phyloP scores from a whole-genome alignment of 2,797 vertebrate species.

The Scolopax rusticola region DNA sequence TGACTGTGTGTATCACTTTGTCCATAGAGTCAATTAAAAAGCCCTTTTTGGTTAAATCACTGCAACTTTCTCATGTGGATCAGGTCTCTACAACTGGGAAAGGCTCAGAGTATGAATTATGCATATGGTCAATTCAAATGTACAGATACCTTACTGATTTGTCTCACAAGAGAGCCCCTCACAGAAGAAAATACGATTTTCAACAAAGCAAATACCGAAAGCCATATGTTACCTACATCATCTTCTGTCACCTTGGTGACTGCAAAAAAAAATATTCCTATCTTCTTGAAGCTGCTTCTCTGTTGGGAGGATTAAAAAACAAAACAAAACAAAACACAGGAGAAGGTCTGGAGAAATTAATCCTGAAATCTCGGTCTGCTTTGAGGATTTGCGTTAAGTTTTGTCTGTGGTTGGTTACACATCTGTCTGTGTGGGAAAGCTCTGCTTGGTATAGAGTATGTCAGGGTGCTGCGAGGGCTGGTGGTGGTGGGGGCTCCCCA shows the following conservation, averaged over 20 bases:
- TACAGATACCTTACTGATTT: not conserved
- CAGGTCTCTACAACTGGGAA: not conserved
- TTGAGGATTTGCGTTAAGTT: not conserved
- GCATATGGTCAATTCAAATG: not conserved
- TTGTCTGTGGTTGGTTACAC: not conserved
- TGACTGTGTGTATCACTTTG: not conserved
- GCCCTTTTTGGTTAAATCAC: not conserved
- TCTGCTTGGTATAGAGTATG: not conserved
- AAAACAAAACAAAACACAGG: not conserved
- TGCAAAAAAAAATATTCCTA: not conserved
- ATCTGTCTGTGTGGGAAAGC: not conserved
- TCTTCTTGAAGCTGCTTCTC: not conserved
- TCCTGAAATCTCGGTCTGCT: not conserved
- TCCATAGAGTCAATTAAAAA: not conserved
- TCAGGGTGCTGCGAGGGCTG: accelerated
- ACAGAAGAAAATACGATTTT: not conserved
- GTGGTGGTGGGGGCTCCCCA: not conserved
- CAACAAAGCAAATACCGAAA: not conserved
- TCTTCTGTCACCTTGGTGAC: not conserved
- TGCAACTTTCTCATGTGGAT: not conserved
- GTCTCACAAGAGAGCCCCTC: not conserved
- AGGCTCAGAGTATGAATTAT: not conserved
- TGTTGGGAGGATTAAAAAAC: no score
- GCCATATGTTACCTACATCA: not conserved
- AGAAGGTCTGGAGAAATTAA: not conserved